Conservation (phyloP, 2,888 invertebrate genomes). For the Emmelina monodactyla region DNA sequence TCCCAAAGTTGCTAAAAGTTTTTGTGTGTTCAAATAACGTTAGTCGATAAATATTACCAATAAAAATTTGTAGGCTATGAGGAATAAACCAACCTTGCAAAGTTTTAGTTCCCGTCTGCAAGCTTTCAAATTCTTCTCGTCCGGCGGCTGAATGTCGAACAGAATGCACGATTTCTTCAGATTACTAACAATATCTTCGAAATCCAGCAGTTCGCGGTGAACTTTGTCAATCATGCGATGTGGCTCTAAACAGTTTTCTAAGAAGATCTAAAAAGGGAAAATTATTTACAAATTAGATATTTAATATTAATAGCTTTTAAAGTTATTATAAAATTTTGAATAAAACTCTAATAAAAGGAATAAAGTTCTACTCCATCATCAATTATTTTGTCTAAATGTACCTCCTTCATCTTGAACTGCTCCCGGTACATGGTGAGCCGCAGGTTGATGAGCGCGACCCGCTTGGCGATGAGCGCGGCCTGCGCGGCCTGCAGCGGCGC, state of each 20-base stretch:
- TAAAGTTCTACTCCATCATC: too few relatives aligned
- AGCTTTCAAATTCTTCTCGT: conserved; percentile 77
- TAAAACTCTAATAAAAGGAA: too few relatives aligned
- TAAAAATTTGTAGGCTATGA: too few relatives aligned
- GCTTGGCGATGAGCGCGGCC: conserved; percentile 84
- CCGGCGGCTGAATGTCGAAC: conserved; percentile 87
- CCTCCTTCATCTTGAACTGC: conserved; percentile 69
- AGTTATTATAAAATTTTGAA: too few relatives aligned
- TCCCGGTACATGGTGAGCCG: conserved; percentile 80
- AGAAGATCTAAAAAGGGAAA: conserved; percentile 55
- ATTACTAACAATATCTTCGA: conserved; percentile 73
- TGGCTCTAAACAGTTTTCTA: conserved; percentile 70
- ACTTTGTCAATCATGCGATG: conserved; percentile 75
- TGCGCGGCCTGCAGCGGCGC: conserved; percentile 90
- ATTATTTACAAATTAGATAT: neutral
- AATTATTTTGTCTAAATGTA: too few relatives aligned
- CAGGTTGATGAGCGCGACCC: conserved; percentile 81
- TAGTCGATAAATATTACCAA: too few relatives aligned
- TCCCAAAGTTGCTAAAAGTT: conserved; percentile 82
- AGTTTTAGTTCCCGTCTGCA: conserved; percentile 80
- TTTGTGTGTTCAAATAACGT: too few relatives aligned
- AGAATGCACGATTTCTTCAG: conserved; percentile 78
- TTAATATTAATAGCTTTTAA: too few relatives aligned
- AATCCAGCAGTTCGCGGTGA: conserved; percentile 68
- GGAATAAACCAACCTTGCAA: too few relatives aligned